phyloP scores from a whole-genome alignment of 2,888 invertebrate genomes.

The Orthosia gracilis region DNA sequence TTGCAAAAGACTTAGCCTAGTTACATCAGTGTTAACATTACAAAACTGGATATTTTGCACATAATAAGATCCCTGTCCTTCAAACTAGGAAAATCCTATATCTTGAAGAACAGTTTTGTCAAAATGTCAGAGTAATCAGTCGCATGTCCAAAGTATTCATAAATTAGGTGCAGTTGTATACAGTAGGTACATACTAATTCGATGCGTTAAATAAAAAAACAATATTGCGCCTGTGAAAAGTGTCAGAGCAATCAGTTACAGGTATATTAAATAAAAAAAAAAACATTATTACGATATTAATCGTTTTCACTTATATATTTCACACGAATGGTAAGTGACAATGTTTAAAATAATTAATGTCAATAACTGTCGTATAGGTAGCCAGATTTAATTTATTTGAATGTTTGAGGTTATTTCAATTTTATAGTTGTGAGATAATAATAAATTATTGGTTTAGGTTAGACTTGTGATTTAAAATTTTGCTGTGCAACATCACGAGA shows the following conservation, averaged over 20 bases:
- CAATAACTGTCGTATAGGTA: background rate
- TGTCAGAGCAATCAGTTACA: conserved; percentile 20
- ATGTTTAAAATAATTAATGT: conserved; percentile 4
- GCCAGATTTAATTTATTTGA: background rate
- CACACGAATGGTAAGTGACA: background rate
- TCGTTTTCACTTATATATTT: background rate
- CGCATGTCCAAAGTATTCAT: background rate
- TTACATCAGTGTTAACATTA: too few relatives aligned
- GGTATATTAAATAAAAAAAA: background rate
- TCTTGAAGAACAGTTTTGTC: too few relatives aligned
- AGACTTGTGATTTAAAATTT: background rate
- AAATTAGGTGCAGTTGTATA: background rate
- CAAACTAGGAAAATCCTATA: too few relatives aligned
- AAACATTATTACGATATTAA: conserved; percentile 2
- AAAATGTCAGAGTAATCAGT: too few relatives aligned
- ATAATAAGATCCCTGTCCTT: too few relatives aligned
- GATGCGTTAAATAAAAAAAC: background rate
- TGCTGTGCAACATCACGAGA: too few relatives aligned
- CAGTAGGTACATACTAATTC: background rate
- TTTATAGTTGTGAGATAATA: background rate
- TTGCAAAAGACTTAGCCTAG: too few relatives aligned
- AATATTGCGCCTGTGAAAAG: conserved; percentile 38
- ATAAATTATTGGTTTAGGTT: background rate
- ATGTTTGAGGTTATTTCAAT: conserved; percentile 4
- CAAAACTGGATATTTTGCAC: too few relatives aligned